A percentile compares a stretch with the other conserved stretches of the same genome.
These are phyloP conservation scores for Etheostoma perlongum DNA, from an alignment of 2,797 vertebrate species.

Conservation along the genomic window DNA sequence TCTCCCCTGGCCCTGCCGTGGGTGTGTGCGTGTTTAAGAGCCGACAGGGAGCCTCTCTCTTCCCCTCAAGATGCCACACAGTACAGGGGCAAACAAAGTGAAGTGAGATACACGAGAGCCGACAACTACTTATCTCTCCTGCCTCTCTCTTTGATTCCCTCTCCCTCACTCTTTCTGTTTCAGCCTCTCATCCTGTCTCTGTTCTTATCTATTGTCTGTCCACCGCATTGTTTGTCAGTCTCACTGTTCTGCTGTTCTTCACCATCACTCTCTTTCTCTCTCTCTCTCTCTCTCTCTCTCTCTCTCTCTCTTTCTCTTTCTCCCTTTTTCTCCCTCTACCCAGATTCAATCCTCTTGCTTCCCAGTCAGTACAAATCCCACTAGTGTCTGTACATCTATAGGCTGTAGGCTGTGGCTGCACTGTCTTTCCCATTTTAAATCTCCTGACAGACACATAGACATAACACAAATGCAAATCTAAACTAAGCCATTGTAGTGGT, in stretches of 20 bases:
- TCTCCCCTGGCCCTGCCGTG: not conserved
- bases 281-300: constrained; percentile 18
- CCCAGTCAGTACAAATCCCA: constrained; percentile 52
- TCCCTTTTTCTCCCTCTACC: constrained; percentile 23
- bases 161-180: constrained; percentile 7
- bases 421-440: constrained; percentile 27
- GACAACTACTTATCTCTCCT: constrained; percentile 59
- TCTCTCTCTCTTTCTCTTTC: constrained; percentile 18
- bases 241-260: constrained; percentile 17
- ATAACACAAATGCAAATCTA: constrained; percentile 48
- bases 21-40: not conserved
- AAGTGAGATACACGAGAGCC: constrained; percentile 51
- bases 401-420: constrained; percentile 37
- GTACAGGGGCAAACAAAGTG: constrained; percentile 46
- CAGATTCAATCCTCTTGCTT: constrained; percentile 18
- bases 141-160: constrained; percentile 45
- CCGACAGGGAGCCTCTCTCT: constrained; percentile 37
- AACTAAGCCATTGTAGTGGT: constrained; percentile 3
- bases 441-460: constrained; percentile 41
- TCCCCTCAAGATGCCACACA: constrained; percentile 23
- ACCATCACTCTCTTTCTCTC: constrained; percentile 17
- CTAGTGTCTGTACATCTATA: constrained; percentile 24
- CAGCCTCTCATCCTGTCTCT: constrained; percentile 12
- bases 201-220: constrained; percentile 2
- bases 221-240: constrained; percentile 30